Evolutionary conservation across 2,113 vertebrate species (phyloP), one percentile per base, ranked within the genome.

Genomic region (Progne subis): DNA sequence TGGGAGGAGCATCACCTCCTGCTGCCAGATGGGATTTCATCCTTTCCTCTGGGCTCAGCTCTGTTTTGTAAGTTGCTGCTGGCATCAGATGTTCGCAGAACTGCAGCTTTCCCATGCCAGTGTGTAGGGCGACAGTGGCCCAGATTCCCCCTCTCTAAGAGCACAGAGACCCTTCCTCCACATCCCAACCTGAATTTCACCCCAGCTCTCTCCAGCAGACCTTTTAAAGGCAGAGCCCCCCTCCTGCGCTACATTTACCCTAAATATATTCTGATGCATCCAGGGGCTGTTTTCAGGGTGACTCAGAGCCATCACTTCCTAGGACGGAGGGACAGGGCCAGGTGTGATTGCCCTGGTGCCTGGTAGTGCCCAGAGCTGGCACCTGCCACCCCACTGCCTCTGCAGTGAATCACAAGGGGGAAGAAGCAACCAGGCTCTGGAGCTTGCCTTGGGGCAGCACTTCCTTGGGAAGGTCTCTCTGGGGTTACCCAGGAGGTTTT

Each of bases 341-440:
- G 75, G 23, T 1, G 0, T 0, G 2, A 46, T 49, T 70, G 55
- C n/a, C 1, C 0, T 0, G 1, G 41, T 49, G 72, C 52, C 77
- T 61, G 64, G 50, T 5, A 24, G 44, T 50, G 50, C 55, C 67
- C 1, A 1, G 43, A n/a, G 34, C 76, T 23, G 34, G 28, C n/a
- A 16, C 23, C 31, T 3, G 6, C 56, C 8, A 1, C 29, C 53
- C 16, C 1, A 0, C 29, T 3, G 1, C 17, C 52, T 61, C 70
- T 2, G 0, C 44, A 29, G n/a, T 37, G 59, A 72, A 41, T 72
- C 32, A 63, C 3, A 2, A 9, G 5, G 12, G 2, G 13, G 6
- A 4, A 14, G 21, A 69, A 83, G 24, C 26, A 86, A 47, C 49
- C 34, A 3, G 4, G 13, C 34, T 6, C 64, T 79, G 5, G 11